Conservation (phyloP, 2,797 vertebrate species). For the Molothrus ater region DNA sequence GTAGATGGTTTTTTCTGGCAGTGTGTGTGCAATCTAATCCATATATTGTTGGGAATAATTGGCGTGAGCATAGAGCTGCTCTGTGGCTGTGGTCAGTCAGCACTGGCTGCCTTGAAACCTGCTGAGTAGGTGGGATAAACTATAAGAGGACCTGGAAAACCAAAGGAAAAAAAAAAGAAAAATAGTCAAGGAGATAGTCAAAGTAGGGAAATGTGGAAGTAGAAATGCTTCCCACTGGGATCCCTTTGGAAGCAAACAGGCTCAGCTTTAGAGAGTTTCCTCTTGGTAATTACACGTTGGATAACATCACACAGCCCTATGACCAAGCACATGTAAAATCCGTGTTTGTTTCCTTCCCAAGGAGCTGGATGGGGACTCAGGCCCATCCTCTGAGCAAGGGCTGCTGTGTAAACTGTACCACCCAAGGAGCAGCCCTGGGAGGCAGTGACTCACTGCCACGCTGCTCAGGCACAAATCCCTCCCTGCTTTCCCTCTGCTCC, state of each 20-base stretch:
- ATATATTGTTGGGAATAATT: slow-evolving; percentile 58
- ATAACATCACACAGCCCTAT: background rate
- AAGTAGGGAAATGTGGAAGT: background rate
- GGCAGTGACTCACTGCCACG: slow-evolving; percentile 1
- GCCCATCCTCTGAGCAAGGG: background rate
- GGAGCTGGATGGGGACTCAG: background rate
- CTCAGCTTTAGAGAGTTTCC: background rate
- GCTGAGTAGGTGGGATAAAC: slow-evolving; percentile 19
- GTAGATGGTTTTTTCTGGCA: slow-evolving; percentile 51
- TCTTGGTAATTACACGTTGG: background rate
- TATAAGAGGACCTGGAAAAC: slow-evolving; percentile 1
- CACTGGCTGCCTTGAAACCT: background rate
- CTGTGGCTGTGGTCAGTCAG: slow-evolving; percentile 22
- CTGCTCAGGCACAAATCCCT: slow-evolving; percentile 5
- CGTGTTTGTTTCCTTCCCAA: background rate
- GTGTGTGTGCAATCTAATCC: slow-evolving; percentile 40
- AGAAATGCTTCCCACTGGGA: background rate
- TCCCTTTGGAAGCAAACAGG: slow-evolving; percentile 5
- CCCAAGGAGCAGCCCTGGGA: slow-evolving; percentile 45
- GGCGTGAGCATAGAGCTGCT: background rate
- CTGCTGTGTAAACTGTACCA: slow-evolving; percentile 8
- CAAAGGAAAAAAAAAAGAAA: background rate
- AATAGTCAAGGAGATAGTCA: background rate
- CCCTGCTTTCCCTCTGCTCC: background rate
- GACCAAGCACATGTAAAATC: background rate